Evolutionary conservation across 2,797 vertebrate genomes (phyloP), one percentile per base, ranked within the genome.

Genomic region (Pampus argenteus): DNA sequence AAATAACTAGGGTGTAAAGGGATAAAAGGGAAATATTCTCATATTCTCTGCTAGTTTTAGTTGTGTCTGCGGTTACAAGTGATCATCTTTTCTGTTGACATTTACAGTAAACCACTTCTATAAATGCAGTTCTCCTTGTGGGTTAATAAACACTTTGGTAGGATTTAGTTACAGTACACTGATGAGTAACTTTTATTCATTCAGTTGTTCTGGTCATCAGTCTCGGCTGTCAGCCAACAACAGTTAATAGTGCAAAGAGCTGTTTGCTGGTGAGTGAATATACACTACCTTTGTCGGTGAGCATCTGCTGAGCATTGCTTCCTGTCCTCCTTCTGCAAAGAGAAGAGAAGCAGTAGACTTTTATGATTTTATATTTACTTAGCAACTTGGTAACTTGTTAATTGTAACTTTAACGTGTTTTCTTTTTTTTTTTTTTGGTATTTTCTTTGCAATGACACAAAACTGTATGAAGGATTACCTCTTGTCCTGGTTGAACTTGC

Each of bases 401-500:
- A n/a, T n/a, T n/a, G n/a, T n/a, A n/a, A n/a, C n/a, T n/a, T n/a
- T n/a, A n/a, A n/a, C n/a, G n/a, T n/a, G n/a, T n/a, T n/a, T n/a
- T n/a, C n/a, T n/a, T n/a, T n/a, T n/a, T n/a, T n/a, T n/a, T n/a
- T n/a, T n/a, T n/a, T n/a, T n/a, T n/a, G n/a, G n/a, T n/a, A n/a
- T n/a, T n/a, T n/a, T n/a, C 7, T 28, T 18, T 54, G 2, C 17
- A 58, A 26, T 38, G 23, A 40, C 7, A 60, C 10, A 61, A 1
- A 1, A 62, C 7, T 48, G 25, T n/a, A 17, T 22, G 18, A 71
- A 54, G 23, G 4, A 25, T 82, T 71, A 95, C 95, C 94, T 95
- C 86, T 94, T 95, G 82, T 93, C 78, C 88, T 95, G 95, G 84
- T 94, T 94, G 82, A 95, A 95, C 87, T 95, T 95, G 91, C 95